Conservation (phyloP, 2,797 vertebrate species). For the Spinus pinus region DNA sequence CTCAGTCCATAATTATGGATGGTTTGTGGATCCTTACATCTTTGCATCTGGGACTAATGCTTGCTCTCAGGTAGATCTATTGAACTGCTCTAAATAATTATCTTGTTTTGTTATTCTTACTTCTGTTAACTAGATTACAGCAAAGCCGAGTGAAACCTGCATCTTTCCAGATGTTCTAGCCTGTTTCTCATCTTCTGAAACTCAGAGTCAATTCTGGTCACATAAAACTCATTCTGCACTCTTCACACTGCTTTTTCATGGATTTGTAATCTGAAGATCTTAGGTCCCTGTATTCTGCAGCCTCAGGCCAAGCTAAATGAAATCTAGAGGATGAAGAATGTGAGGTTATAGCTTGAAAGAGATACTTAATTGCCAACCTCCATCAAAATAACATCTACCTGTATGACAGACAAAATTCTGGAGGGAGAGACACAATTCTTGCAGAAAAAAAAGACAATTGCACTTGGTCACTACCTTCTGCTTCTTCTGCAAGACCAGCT, state of each 20-base stretch:
- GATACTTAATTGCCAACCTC: background rate
- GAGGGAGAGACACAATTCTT: background rate
- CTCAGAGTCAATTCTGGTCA: background rate
- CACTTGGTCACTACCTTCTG: background rate
- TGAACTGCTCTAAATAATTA: background rate
- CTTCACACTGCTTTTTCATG: background rate
- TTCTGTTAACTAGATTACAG: background rate
- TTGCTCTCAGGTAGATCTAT: background rate
- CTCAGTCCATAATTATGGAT: background rate
- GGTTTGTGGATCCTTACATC: background rate
- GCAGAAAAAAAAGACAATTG: background rate
- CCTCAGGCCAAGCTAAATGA: background rate
- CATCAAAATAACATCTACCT: background rate
- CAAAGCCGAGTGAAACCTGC: background rate
- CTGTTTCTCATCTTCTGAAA: background rate
- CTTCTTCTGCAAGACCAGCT: background rate
- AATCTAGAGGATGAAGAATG: background rate
- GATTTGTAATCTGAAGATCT: background rate
- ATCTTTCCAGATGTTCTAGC: background rate
- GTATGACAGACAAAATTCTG: background rate
- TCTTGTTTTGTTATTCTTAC: background rate
- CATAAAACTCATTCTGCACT: background rate
- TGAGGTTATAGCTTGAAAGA: background rate
- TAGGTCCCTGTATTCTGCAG: background rate
- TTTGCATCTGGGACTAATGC: background rate